phyloP scores from a whole-genome alignment of 2,113 vertebrate genomes.

The Talpa occidentalis region DNA sequence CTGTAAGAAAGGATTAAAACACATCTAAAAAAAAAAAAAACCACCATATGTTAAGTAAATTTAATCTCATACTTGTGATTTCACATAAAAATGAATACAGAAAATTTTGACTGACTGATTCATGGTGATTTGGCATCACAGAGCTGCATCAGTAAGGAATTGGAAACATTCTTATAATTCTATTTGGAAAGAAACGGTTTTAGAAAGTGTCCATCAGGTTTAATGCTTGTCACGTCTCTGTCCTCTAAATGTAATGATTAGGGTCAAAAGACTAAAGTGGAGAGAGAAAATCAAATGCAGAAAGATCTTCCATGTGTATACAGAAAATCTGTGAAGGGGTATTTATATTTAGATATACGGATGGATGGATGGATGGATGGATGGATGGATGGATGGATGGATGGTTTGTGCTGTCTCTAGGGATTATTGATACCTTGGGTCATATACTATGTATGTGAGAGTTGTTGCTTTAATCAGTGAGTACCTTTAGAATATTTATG shows the following conservation, averaged over 20 bases:
- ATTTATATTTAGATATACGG: too few species aligned
- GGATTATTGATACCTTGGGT: background rate
- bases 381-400: too few species aligned
- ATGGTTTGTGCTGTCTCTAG: background rate
- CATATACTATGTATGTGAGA: background rate
- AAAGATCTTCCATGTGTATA: background rate
- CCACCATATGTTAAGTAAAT: background rate
- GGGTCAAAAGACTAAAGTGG: background rate
- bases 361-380: too few species aligned
- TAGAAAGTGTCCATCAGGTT: background rate
- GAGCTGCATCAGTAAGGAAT: background rate
- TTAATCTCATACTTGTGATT: background rate
- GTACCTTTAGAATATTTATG: background rate
- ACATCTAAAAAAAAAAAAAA: background rate
- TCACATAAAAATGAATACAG: background rate
- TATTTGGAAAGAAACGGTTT: slow-evolving; percentile 23
- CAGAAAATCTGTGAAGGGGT: background rate
- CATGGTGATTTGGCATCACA: background rate
- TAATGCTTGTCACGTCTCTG: background rate
- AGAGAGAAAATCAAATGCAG: background rate
- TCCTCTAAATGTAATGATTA: background rate
- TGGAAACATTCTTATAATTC: slow-evolving; percentile 1
- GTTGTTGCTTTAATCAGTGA: background rate
- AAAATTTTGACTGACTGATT: background rate
- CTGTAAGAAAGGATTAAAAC: slow-evolving; percentile 8